Base-by-base conservation (phyloP, 53 echinoderm and acorn worm species). In the Echinometra lucunter region DNA sequence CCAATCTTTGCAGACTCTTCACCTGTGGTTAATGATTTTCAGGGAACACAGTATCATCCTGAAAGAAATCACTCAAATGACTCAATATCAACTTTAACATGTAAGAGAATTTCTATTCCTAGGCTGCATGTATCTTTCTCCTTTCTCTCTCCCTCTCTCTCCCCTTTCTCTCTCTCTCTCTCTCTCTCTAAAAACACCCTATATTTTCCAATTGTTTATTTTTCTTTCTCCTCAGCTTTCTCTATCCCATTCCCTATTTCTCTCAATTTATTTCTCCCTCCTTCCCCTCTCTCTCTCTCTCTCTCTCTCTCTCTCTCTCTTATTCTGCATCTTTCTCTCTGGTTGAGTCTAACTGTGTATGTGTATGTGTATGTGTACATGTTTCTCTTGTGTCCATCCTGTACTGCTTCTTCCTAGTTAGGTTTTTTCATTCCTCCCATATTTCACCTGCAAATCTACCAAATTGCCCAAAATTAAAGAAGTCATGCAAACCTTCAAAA, bases 401-500 rank as follows among this genome's bases (percentile, higher is more conserved):
- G 4, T 42, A 17, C 18, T n/a, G 44, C 45, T 37, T 37, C 37
- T 74, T 28, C 35, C 74, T 12, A 2, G 6, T 17, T 74, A 8
- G 27, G 3, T 37, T 8, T 37, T 7, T 74, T 28, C 74, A 32
- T 37, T 2, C 74, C 17, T 74, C 37, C 74, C 2, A 3, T 37
- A 34, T 8, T 15, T 35, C 6, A 34, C 35, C 30, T 72, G 32
- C 37, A 13, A 11, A 16, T 2, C 72, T 1, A 10, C 28, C 70
- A 53, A 70, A 70, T 70, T 30, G 70, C 32, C 1, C 32, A 18
- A 44, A 37, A 34, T 75, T 56, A 56, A 69, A 6, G 37, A 23
- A 2, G 18, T 81, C 9, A 30, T 81, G 44, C 53, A 47, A 28
- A 70, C 78, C 92, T 78, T 47, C 53, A 74, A 92, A 78, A 75